phyloP scores from a whole-genome alignment of 2,113 vertebrate genomes.

The Leptosomus discolor region DNA sequence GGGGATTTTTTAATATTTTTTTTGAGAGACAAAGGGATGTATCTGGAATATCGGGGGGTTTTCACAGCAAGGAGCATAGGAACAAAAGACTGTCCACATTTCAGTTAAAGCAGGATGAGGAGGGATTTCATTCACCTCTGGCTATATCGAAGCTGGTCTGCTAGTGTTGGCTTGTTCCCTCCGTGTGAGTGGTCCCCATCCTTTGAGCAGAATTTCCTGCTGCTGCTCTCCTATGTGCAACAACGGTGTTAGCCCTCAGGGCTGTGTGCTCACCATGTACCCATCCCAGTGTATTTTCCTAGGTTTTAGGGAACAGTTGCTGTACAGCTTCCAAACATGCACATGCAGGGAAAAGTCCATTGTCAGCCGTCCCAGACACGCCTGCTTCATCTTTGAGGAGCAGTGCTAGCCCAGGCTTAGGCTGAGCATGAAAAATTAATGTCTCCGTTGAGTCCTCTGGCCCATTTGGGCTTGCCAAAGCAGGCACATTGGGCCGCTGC shows the following conservation, averaged over 20 bases:
- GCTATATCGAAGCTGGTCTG: background rate
- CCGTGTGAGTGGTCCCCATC: background rate
- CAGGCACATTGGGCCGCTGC: background rate
- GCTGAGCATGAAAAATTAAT: background rate
- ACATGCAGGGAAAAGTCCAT: background rate
- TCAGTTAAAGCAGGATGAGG: background rate
- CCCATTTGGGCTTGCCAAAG: background rate
- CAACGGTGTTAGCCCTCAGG: background rate
- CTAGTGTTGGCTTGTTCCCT: background rate
- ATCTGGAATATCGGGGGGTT: background rate
- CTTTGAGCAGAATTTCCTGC: background rate
- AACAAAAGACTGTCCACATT: background rate
- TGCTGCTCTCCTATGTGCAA: background rate
- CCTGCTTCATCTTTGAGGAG: background rate
- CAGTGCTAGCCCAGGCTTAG: background rate
- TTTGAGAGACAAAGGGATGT: background rate
- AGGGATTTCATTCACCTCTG: background rate
- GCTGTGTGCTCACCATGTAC: background rate
- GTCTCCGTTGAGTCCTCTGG: fast-evolving
- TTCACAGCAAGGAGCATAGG: background rate
- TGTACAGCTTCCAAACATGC: background rate
- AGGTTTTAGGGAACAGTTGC: background rate
- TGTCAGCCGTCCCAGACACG: fast-evolving
- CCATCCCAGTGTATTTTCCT: background rate
- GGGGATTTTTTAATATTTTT: background rate